Conservation (phyloP, 2,888 invertebrate species). For the Hyppa rectilinea region DNA sequence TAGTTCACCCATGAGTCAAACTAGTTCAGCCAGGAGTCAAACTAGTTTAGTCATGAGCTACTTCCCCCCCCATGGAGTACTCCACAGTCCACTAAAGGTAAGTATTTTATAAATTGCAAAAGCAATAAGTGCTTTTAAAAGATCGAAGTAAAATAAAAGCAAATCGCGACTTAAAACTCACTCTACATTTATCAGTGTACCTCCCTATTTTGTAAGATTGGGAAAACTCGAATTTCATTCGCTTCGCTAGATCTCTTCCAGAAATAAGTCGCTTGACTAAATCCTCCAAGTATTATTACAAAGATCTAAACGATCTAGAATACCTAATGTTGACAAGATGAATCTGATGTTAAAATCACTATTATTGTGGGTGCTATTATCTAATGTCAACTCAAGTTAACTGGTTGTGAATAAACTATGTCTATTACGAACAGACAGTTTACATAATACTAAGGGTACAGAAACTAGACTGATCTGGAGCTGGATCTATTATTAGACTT, state of each 20-base stretch:
- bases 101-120: no score
- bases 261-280: background rate
- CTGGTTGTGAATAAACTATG: slow-evolving; percentile 7
- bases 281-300: slow-evolving; percentile 12
- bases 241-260: slow-evolving; percentile 5
- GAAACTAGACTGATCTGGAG: no score
- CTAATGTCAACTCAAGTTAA: slow-evolving; percentile 10
- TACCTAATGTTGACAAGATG: background rate
- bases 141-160: no score
- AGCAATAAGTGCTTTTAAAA: no score
- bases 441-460: background rate
- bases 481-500: no score
- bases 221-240: no score
- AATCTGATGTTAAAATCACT: background rate
- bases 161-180: background rate
- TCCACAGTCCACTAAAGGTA: no score
- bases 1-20: no score
- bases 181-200: background rate
- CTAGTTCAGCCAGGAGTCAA: no score
- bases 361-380: background rate
- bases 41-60: no score
- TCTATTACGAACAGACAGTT: slow-evolving; percentile 3
- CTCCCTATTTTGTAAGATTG: background rate
- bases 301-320: slow-evolving; percentile 6
- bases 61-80: no score